phyloP scores from a whole-genome alignment of 1,140 invertebrate genomes.

The Heliothis virescens region DNA sequence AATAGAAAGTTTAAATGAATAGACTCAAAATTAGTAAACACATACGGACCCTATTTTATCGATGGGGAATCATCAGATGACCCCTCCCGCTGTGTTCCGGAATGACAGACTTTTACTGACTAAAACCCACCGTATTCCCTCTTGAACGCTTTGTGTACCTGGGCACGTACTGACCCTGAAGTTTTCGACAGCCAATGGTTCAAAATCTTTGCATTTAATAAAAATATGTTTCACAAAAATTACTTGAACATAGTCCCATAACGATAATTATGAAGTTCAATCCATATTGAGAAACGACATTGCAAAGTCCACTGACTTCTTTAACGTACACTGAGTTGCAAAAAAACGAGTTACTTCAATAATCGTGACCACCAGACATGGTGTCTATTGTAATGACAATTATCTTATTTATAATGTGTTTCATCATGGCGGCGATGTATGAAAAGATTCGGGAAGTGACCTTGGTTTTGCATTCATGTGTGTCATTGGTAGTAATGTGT shows the following conservation, averaged over 20 bases:
- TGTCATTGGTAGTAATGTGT: background rate
- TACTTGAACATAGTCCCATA: background rate
- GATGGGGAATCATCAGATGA: no score
- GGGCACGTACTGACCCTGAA: no score
- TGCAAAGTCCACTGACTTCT: conserved; percentile 9
- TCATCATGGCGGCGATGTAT: background rate
- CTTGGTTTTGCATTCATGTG: background rate
- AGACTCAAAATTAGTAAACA: no score
- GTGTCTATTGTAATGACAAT: conserved; percentile 15
- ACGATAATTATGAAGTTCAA: background rate
- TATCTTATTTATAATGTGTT: conserved; percentile 28
- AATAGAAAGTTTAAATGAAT: no score
- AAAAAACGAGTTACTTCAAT: background rate
- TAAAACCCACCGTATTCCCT: no score
- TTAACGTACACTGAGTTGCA: background rate
- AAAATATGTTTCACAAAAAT: no score
- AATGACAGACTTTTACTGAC: no score
- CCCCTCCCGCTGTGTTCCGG: no score
- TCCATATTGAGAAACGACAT: conserved; percentile 17
- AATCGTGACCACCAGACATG: conserved; percentile 23
- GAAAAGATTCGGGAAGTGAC: conserved; percentile 25
- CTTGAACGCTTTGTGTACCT: no score
- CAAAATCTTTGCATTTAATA: no score
- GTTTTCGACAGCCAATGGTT: no score
- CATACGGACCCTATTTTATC: no score